Evolutionary conservation across 30 jellyfish, hydroid and myxozoan species (phyloP), one percentile per base, ranked within the genome.

Genomic region (Clytia hemisphaerica): DNA sequence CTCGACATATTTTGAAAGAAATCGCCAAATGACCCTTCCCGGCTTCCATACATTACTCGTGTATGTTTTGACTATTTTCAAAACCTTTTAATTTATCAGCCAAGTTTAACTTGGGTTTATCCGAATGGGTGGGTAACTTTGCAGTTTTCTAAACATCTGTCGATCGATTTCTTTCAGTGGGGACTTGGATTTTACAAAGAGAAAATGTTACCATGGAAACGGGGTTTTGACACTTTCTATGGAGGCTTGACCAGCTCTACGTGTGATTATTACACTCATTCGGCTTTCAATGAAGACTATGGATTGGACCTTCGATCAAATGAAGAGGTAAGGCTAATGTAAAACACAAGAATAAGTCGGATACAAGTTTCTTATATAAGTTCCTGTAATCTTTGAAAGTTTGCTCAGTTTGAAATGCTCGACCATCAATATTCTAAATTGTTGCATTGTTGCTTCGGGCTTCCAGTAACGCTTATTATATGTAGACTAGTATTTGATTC

Each of bases 221-320:
- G 95, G 4, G 99, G 99, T 4, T 92, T 82, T 71, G 99, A 92
- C 53, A 57, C 82, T 28, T 92, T 92, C 80, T 82, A 76, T 32
- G 99, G 99, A 68, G 78, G 92, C 74, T 73, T 89, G 86, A 77
- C 94, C 0, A 73, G 93, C 26, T 79, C 94, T 0, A 64, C 90
- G 42, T 82, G 85, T 1, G 99, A 92, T 38, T 92, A 83, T 46
- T 92, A 21, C 70, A 92, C 95, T 2, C 95, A 82, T 54, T 76
- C 99, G 6, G 94, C 94, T 22, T 67, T 66, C 36, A 94, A 92
- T 51, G 82, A 78, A 2, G 78, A 88, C 51, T 88, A 88, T 61
- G 95, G 97, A 71, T 75, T 88, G n/a, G 97, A 88, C 75, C 67
- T 88, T 53, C 51, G 97, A 51, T 38, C 94, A 28, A 88, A 88